Base-by-base conservation (phyloP, 2,113 vertebrate genomes). In the Cyprinodon brontotheroides region DNA sequence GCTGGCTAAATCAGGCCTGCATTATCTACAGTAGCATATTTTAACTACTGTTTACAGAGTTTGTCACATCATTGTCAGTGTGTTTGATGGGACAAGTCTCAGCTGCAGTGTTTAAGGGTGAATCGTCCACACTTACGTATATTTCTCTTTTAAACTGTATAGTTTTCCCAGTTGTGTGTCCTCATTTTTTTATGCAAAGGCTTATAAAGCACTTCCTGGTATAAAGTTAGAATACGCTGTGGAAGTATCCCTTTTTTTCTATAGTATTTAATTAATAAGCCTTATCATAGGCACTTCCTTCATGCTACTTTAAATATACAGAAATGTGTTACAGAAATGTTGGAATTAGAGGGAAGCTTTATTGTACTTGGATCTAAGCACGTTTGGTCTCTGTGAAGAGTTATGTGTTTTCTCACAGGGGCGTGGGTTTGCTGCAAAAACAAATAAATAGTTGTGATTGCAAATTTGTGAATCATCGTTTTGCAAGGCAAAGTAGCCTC, bases 401-500 rank as follows among this genome's bases (percentile, higher is more conserved):
- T 60, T 70, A 3, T 70, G 39, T 39, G 3, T 57, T 15, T 57
- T 60, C 71, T 41, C 60, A 69, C 36, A 36, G 48, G 67, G 13
- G 50, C 50, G 14, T 61, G 11, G 37, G 8, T 43, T 5, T 47
- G 60, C 39, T 9, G 37, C 29, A 39, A 29, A 14, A 47, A 57
- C 48, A 10, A 36, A 70, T 48, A 68, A 37, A 77, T 61, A 13
- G 48, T n/a, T 4, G 2, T 47, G 60, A 64, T 22, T 66, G 76
- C 74, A 61, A 66, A 64, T 87, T 74, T 76, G 76, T 74, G 38
- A 71, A 74, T 62, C 38, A 41, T 20, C 38, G 4, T 76, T 89
- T 90, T 90, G 83, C 85, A 90, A 87, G 65, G 75, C 80, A 89
- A 89, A 88, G 67, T 66, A 86, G 69, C 72, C 37, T 47, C 22